phyloP scores from a whole-genome alignment of 2,797 vertebrate genomes.

The Melanotaenia pygmaea region DNA sequence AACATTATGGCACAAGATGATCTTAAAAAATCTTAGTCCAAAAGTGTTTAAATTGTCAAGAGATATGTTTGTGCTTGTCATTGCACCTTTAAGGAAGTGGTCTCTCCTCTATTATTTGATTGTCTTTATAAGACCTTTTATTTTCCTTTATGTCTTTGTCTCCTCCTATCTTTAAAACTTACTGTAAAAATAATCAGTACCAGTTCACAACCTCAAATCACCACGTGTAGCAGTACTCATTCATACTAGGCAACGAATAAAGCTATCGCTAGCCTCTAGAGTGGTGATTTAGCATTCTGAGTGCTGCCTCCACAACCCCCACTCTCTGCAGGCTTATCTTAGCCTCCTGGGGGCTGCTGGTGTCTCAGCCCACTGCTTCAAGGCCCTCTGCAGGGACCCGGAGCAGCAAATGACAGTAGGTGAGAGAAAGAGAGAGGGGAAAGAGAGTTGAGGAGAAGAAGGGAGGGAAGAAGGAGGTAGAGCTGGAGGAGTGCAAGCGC shows the following conservation, averaged over 20 bases:
- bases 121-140: background rate
- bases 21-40: background rate
- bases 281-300: conserved; percentile 66
- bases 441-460: conserved; percentile 25
- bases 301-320: conserved; percentile 48
- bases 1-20: too few species aligned
- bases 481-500: conserved; percentile 46
- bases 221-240: conserved; percentile 18
- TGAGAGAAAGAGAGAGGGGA: background rate
- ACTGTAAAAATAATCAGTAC: conserved; percentile 11
- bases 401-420: conserved; percentile 62
- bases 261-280: conserved; percentile 41
- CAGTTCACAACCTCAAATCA: conserved; percentile 5
- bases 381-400: conserved; percentile 57
- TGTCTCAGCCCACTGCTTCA: conserved; percentile 69
- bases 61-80: background rate
- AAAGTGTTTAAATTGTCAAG: too few species aligned
- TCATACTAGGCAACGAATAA: conserved; percentile 45
- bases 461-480: conserved; percentile 27
- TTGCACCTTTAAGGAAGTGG: background rate
- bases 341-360: conserved; percentile 66
- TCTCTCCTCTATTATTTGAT: background rate
- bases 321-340: conserved; percentile 69
- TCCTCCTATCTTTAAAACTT: conserved; percentile 9
- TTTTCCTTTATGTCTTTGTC: background rate